A percentile compares a stretch with the other conserved stretches of the same genome.
Evolutionary conservation across 1,140 invertebrate species (phyloP).

Genomic region (Ptiloglossa arizonensis): DNA sequence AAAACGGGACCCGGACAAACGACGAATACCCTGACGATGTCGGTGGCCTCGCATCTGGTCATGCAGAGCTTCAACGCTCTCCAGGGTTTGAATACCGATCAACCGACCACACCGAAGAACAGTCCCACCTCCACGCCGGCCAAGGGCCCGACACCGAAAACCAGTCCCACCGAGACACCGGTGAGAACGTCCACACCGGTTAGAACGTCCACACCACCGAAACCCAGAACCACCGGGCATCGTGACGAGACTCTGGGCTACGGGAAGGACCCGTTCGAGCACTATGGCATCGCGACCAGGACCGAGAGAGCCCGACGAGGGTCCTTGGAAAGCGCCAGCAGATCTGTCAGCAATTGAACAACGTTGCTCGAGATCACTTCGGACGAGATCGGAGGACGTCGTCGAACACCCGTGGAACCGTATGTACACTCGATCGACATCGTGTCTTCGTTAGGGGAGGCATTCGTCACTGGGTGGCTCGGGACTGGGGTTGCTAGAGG

Average conservation of each 20-base stretch:
- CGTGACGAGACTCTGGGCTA: slow-evolving; percentile 49
- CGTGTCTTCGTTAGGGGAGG: too few species aligned
- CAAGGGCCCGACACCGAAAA: background rate
- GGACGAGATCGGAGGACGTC: background rate
- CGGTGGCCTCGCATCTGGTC: slow-evolving; percentile 71
- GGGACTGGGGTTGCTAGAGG: too few species aligned
- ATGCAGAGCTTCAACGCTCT: slow-evolving; percentile 74
- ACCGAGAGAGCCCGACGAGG: slow-evolving; percentile 35
- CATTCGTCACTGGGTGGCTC: too few species aligned
- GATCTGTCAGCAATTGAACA: slow-evolving; percentile 75
- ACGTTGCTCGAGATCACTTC: slow-evolving; percentile 9
- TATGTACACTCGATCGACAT: background rate
- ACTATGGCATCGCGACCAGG: slow-evolving; percentile 68
- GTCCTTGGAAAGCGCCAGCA: slow-evolving; percentile 71
- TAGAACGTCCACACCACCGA: slow-evolving; percentile 34
- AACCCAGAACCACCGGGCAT: background rate
- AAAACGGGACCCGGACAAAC: too few species aligned
- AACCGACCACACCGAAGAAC: background rate
- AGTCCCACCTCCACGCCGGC: background rate
- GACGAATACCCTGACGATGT: slow-evolving; percentile 62
- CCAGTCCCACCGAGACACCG: background rate
- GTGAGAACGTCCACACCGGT: slow-evolving; percentile 15
- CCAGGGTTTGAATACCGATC: slow-evolving; percentile 62
- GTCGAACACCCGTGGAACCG: background rate
- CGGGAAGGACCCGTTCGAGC: slow-evolving; percentile 71